Evolutionary conservation across 2,797 vertebrate species (phyloP), one percentile per base, ranked within the genome.

Genomic region (Arrhamphus sclerolepis): DNA sequence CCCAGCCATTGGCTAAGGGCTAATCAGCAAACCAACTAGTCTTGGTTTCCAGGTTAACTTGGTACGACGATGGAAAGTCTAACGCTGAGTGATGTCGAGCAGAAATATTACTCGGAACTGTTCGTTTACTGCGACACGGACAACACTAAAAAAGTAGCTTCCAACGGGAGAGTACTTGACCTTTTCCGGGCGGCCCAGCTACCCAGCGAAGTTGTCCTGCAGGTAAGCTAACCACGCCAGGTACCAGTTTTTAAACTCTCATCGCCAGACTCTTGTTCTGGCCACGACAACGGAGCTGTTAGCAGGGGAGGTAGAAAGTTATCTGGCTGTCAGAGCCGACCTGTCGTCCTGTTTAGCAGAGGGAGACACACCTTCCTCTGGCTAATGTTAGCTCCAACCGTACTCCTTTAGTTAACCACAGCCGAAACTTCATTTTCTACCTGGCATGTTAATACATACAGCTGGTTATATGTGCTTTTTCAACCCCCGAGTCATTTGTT

Each of bases 51-150:
- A 6, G 73, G 66, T 40, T 52, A 46, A 51, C 59, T 43, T 52
- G 61, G 62, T 43, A 40, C 71, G 40, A 95, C 89, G 77, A 98
- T 98, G 97, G 97, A 98, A 90, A 96, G 95, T 89, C 92, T 98
- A 86, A 97, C 96, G 83, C 85, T 98, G 87, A 98, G 87, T 83
- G 97, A 98, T 71, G 92, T 94, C 62, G 97, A 98, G 91, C 96
- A 98, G 93, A 97, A 96, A 82, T 98, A 97, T 77, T 98, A 98
- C 87, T 97, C 96, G 80, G 97, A 98, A 67, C 90, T 98, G 84
- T 98, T 98, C 91, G 89, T 94, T 42, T 98, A 96, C 92, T 98
- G 97, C 93, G 97, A 98, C 93, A 96, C 95, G 80, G 97, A 98
- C 86, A 96, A 95, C 93, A 96, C 96, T 80, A 98, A 98, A 87